Conservation (phyloP, 2,888 invertebrate species). For the Euspilapteryx auroguttella region DNA sequence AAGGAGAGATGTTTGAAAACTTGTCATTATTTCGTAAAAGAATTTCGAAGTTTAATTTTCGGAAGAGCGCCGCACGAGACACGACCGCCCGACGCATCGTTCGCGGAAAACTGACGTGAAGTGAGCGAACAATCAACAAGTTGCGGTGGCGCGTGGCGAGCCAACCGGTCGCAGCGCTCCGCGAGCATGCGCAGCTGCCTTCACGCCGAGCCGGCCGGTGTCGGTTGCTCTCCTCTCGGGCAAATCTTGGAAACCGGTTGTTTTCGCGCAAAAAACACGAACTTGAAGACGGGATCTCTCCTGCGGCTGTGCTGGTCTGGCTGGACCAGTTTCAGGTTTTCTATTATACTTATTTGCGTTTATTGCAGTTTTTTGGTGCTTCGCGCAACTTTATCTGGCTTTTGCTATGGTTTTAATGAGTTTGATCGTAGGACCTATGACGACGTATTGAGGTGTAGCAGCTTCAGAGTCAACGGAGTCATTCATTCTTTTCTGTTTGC, state of each 20-base stretch:
- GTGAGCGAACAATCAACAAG: slow-evolving; percentile 58
- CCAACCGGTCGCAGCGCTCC: slow-evolving; percentile 15
- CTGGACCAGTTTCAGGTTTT: not conserved
- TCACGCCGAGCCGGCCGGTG: slow-evolving; percentile 37
- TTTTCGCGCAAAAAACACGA: slow-evolving; percentile 51
- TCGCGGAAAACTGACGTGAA: slow-evolving; percentile 44
- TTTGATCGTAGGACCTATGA: too few relatives aligned
- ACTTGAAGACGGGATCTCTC: slow-evolving; percentile 22
- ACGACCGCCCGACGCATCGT: slow-evolving; percentile 48
- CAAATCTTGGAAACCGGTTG: slow-evolving; percentile 33
- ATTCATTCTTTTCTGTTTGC: too few relatives aligned
- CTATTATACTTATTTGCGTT: too few relatives aligned
- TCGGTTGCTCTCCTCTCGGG: slow-evolving; percentile 6
- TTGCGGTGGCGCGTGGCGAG: slow-evolving; percentile 22
- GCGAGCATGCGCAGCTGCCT: slow-evolving; percentile 44
- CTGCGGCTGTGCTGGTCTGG: not conserved
- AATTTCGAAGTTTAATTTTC: slow-evolving; percentile 48
- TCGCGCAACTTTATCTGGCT: too few relatives aligned
- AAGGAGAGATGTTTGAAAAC: slow-evolving; percentile 37
- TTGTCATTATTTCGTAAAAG: slow-evolving; percentile 55
- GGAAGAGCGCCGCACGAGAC: slow-evolving; percentile 26
- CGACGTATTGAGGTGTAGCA: too few relatives aligned
- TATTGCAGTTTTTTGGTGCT: too few relatives aligned
- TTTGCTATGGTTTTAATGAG: too few relatives aligned
- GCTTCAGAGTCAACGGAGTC: too few relatives aligned